Conservation (phyloP, 2,113 vertebrate genomes). For the Bos indicus region DNA sequence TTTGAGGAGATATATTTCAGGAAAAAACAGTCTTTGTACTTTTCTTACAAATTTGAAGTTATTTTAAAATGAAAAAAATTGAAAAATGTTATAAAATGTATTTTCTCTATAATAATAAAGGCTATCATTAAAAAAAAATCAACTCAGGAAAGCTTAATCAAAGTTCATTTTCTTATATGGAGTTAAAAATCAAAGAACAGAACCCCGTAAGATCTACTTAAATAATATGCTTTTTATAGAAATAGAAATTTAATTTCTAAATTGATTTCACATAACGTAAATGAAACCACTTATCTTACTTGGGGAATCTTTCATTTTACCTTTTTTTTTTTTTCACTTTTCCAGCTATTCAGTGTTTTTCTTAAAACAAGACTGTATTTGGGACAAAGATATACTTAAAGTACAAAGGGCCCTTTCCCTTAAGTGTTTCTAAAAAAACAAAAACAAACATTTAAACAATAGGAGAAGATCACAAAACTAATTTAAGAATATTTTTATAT, state of each 20-base stretch:
- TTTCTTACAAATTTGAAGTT: conserved; percentile 4
- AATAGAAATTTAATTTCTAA: conserved; percentile 23
- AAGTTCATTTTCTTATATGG: neutral
- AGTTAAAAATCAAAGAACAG: conserved; percentile 3
- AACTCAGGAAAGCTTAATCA: neutral
- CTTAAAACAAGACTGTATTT: conserved; percentile 15
- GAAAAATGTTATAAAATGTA: neutral
- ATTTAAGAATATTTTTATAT: neutral
- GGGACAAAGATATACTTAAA: conserved; percentile 16
- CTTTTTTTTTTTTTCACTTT: neutral
- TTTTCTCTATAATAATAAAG: neutral
- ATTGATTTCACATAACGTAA: neutral
- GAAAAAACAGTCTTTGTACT: neutral
- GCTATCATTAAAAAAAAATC: neutral
- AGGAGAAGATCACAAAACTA: conserved; percentile 4
- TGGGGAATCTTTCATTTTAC: conserved; percentile 2
- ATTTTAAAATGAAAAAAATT: conserved; percentile 22
- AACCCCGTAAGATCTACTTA: neutral
- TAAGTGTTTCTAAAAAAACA: neutral
- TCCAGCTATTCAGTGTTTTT: conserved; percentile 23
- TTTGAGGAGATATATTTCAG: neutral
- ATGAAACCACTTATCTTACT: conserved; percentile 1
- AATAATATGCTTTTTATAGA: conserved; percentile 11
- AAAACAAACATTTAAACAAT: neutral
- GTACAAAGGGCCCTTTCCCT: neutral